Evolutionary conservation across 2,797 vertebrate genomes (phyloP), one percentile per base, ranked within the genome.

Genomic region (Pagetopsis macropterus): DNA sequence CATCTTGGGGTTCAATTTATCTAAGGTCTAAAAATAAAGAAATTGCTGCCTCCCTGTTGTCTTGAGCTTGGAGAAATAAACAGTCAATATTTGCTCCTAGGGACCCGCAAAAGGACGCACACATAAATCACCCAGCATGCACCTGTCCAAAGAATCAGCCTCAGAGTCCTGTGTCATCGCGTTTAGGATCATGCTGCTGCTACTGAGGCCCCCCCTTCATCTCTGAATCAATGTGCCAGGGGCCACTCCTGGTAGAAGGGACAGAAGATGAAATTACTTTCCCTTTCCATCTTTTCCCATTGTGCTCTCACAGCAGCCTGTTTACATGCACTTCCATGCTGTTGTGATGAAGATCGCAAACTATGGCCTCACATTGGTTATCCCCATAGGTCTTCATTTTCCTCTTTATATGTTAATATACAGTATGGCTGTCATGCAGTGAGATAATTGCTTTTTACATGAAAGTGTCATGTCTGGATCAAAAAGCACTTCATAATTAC

Each of bases 111-210:
- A 84, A 88, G 88, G 89, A 94, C 81, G 62, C 59, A 10, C 76
- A 91, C 91, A 95, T 94, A 94, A 95, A 95, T 95, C 94, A 95
- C 89, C 90, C 91, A 93, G 92, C 88, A 86, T 92, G 92, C 93
- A 92, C 88, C 93, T 94, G 93, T 94, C 94, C 86, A 91, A 90
- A 91, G 89, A 88, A 81, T 90, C 93, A 89, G 87, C 89, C 76
- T 74, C 70, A 82, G 87, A 92, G 90, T 90, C 93, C 90, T 89
- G 92, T 94, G 93, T 94, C 94, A 93, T 90, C 90, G 85, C 70
- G 75, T 94, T 94, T 92, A 91, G 89, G 88, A 92, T 92, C 91
- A 82, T 50, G 83, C 88, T 85, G 90, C 83, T 83, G 82, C 88
- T 37, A 37, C 33, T 75, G 87, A 84, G 86, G 83, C 81, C 82